These are phyloP conservation scores for Xiphophorus couchianus DNA, from an alignment of 2,113 vertebrate species.

Conservation along the genomic window DNA sequence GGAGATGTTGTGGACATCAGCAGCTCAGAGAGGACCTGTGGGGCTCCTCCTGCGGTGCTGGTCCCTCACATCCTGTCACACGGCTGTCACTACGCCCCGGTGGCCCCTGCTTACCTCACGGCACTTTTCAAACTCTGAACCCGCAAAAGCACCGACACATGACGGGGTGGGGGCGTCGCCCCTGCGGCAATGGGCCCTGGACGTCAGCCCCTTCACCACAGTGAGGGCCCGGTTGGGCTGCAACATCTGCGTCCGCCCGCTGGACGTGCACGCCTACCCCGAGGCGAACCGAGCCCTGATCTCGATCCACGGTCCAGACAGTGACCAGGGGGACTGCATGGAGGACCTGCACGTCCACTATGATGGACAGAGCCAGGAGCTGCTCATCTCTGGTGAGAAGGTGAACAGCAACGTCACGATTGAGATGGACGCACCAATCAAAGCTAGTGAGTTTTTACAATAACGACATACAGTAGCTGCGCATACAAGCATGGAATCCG, in stretches of 20 bases:
- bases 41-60: conserved; percentile 38
- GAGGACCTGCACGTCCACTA: conserved; percentile 80
- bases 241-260: conserved; percentile 80
- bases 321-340: conserved; percentile 35
- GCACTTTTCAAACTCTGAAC: conserved; percentile 44
- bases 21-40: conserved; percentile 19
- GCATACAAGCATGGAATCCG: too few species aligned
- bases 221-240: conserved; percentile 83
- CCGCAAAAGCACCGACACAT: background rate
- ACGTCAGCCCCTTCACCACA: conserved; percentile 83
- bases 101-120: conserved; percentile 15
- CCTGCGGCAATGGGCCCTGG: conserved; percentile 80
- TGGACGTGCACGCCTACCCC: conserved; percentile 84
- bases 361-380: conserved; percentile 78
- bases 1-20: conserved; percentile 51
- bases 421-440: conserved; percentile 84
- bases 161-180: conserved; percentile 24
- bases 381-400: conserved; percentile 74
- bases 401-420: conserved; percentile 75
- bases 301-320: conserved; percentile 63
- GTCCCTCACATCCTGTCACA: background rate
- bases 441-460: conserved; percentile 83
- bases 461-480: background rate
- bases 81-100: background rate
- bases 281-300: conserved; percentile 83